Percentiles rank a stretch among this genome's conserved stretches.
These are phyloP conservation scores for Hippocampus zosterae DNA, from an alignment of 2,113 vertebrate genomes.

Conservation along the genomic window DNA sequence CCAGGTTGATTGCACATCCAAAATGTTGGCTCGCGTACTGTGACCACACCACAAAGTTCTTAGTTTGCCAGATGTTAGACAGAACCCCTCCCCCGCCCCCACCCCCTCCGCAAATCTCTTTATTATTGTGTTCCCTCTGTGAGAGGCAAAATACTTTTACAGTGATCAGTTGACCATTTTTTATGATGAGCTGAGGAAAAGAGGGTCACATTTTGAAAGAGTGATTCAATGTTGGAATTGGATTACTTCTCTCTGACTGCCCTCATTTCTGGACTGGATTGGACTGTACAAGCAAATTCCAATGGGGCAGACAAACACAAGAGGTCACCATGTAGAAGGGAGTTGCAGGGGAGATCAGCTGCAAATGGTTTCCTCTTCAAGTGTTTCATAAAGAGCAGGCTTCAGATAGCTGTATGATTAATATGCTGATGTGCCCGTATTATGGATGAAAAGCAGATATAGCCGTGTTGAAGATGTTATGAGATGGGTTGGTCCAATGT, in stretches of 20 bases:
- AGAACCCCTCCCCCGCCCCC: no score
- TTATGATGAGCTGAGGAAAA: not conserved
- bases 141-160: constrained; percentile 19
- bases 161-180: constrained; percentile 26
- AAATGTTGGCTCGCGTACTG: no score
- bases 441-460: not conserved
- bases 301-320: constrained; percentile 41
- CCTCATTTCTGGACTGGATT: constrained; percentile 20
- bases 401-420: not conserved
- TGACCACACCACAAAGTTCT: not conserved
- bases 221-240: not conserved
- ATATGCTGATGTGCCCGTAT: not conserved
- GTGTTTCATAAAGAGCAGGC: not conserved
- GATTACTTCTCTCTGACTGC: constrained; percentile 26
- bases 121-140: not conserved
- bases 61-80: not conserved
- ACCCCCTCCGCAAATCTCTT: not conserved
- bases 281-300: constrained; percentile 38
- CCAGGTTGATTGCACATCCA: not conserved
- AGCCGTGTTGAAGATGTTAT: no score
- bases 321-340: constrained; percentile 44
- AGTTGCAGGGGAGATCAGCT: not conserved
- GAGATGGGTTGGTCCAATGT: no score
- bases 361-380: not conserved
- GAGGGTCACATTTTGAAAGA: not conserved